Evolutionary conservation across 2,797 vertebrate genomes (phyloP), one percentile per base, ranked within the genome.

Genomic region (Premnoplex brunnescens): DNA sequence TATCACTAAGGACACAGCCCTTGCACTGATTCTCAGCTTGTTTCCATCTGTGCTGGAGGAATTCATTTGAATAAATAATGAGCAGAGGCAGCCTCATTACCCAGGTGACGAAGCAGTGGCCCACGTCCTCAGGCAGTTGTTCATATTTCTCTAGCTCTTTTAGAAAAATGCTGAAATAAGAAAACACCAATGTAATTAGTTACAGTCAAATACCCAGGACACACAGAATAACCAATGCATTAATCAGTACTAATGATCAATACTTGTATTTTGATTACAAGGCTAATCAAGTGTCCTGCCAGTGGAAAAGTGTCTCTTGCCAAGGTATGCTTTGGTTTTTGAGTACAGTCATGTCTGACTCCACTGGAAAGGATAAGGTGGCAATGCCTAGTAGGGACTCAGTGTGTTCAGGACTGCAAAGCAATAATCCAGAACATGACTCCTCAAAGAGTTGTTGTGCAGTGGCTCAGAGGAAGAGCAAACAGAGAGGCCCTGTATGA

Each of bases 91-190:
- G 91, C 62, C 78, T 72, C 60, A 98, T 99, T 98, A 99, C 99
- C 99, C 99, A 99, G 91, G 99, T 99, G 96, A 99, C 99, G 54
- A 99, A 99, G 97, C 99, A 99, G 95, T 99, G 99, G 58, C 99
- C 99, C 71, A 99, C 99, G 39, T 99, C 99, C 92, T 99, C 99
- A 43, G 99, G 99, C 28, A 99, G 98, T 97, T 99, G 99, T 90
- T 99, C 99, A 0, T 99, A 99, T 97, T 99, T 99, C 97, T 99
- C 99, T 89, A 99, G 97, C 97, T 99, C 99, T 98, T 99, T 99
- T 81, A 99, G 98, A 96, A 99, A 99, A 97, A 99, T 99, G 96
- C 99, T 99, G 97, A 60, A 97, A 96, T 88, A 94, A 58, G 78
- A 84, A 94, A 58, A 97, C 48, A 97, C 28, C 94, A 10, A 48